Evolutionary conservation across 2,797 vertebrate species (phyloP), one percentile per base, ranked within the genome.

Genomic region (Austrolebias charrua): DNA sequence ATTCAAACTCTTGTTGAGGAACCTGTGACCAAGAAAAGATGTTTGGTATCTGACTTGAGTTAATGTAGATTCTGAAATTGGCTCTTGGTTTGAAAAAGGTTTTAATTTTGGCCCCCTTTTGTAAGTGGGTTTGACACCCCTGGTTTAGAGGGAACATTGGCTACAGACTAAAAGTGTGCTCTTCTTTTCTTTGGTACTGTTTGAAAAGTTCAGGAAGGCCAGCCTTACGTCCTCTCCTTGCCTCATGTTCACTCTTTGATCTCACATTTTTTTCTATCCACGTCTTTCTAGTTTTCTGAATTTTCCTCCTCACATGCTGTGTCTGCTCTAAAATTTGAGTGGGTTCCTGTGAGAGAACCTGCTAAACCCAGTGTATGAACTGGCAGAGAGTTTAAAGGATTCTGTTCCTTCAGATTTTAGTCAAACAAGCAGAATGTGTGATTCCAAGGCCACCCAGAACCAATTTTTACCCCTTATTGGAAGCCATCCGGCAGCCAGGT

Each of bases 361-460:
- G 62, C 69, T 81, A 79, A 87, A 65, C 80, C 75, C 69, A 46
- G 70, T 78, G 73, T 87, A 83, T 83, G 79, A 83, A 85, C 77
- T 88, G 82, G 81, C 76, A 81, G 67, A 2, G 35, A 73, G 68
- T 83, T 38, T 81, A 60, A 76, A 81, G 63, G 70, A 72, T 73
- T 69, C 57, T 79, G 82, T 80, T 84, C 80, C 72, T 73, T 61
- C 57, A 66, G 62, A 53, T 73, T 76, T 69, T 55, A 75, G 71
- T 78, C 75, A 57, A 73, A 66, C 66, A 67, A 55, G 70, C 70
- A 62, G 81, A 74, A 54, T 48, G 64, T 75, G 71, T 84, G 80
- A 89, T 86, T 80, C 75, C 33, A n/a, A 28, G 89, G 79, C 89
- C 86, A 90, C 86, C 87, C 87, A 88, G 80, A 84, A 86, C 81